phyloP scores from a whole-genome alignment of 2,888 invertebrate species.

The Saturnia japonica region DNA sequence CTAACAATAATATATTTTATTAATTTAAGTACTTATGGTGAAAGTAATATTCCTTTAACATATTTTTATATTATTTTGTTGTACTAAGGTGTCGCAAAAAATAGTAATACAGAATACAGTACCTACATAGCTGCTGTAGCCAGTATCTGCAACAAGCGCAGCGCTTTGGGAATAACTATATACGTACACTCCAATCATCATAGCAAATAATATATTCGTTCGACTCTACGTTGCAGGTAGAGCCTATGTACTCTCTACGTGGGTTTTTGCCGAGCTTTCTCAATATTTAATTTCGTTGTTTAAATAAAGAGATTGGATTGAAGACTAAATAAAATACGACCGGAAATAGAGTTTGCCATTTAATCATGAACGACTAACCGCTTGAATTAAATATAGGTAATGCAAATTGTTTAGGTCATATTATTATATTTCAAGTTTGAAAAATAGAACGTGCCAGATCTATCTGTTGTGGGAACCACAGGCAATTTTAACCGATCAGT shows the following conservation, averaged over 20 bases:
- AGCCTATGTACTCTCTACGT: slow-evolving; percentile 26
- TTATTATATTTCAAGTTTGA: not conserved
- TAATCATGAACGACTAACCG: slow-evolving; percentile 45
- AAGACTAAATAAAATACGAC: slow-evolving; percentile 26
- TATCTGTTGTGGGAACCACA: not conserved
- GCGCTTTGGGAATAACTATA: slow-evolving; percentile 67
- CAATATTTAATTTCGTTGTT: slow-evolving; percentile 69
- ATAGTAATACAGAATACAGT: not conserved
- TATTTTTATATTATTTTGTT: not conserved
- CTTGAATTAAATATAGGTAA: slow-evolving; percentile 26
- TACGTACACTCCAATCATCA: slow-evolving; percentile 59
- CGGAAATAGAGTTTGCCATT: slow-evolving; percentile 16
- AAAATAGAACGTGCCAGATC: not conserved
- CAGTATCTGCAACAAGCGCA: slow-evolving; percentile 62
- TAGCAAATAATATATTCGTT: slow-evolving; percentile 63
- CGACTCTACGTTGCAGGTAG: slow-evolving; percentile 33
- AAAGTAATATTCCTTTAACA: not conserved
- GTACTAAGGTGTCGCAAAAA: not conserved
- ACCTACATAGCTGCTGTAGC: slow-evolving; percentile 3
- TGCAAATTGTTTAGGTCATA: not conserved
- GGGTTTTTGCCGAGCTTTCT: slow-evolving; percentile 48
- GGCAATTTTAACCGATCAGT: not conserved
- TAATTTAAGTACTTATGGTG: not conserved
- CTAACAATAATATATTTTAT: not conserved
- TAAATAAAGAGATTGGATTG: slow-evolving; percentile 71